Conservation (phyloP, 1,140 invertebrate species). For the Drosophila sproati region DNA sequence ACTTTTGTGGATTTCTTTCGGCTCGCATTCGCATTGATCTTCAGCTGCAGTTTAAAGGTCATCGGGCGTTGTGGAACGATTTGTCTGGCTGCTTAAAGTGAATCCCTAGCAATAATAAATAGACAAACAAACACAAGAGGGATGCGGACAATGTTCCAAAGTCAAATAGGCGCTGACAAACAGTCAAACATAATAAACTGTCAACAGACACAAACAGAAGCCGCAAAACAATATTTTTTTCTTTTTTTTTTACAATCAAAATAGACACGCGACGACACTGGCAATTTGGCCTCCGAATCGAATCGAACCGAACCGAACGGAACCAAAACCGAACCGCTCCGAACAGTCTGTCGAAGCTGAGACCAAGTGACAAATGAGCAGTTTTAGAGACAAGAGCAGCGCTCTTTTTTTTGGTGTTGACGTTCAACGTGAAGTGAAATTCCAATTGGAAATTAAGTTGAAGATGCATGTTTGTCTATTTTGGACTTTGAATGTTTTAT, state of each 20-base stretch:
- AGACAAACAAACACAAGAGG: constrained; percentile 26
- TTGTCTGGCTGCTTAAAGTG: constrained; percentile 22
- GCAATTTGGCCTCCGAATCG: constrained; percentile 34
- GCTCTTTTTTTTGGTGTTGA: not conserved
- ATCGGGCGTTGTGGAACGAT: constrained; percentile 8
- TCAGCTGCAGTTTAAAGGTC: constrained; percentile 45
- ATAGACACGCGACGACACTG: constrained; percentile 65
- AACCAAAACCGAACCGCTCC: not conserved
- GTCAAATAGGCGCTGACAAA: constrained; percentile 53
- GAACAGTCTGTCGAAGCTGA: not conserved
- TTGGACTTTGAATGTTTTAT: constrained; percentile 60
- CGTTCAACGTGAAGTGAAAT: constrained; percentile 36
- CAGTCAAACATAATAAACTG: constrained; percentile 81
- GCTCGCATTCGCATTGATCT: not conserved
- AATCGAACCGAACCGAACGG: not conserved
- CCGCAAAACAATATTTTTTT: constrained; percentile 65
- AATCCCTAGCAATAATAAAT: constrained; percentile 33
- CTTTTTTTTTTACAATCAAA: constrained; percentile 75
- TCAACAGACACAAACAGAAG: constrained; percentile 66
- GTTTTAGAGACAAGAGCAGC: constrained; percentile 50
- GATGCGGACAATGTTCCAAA: not conserved
- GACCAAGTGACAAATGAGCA: constrained; percentile 69
- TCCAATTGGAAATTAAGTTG: constrained; percentile 73
- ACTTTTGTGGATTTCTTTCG: not conserved
- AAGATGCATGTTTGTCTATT: constrained; percentile 68